Evolutionary conservation across 2,797 vertebrate species (phyloP).

Genomic region (Pseudomugil gertrudae): DNA sequence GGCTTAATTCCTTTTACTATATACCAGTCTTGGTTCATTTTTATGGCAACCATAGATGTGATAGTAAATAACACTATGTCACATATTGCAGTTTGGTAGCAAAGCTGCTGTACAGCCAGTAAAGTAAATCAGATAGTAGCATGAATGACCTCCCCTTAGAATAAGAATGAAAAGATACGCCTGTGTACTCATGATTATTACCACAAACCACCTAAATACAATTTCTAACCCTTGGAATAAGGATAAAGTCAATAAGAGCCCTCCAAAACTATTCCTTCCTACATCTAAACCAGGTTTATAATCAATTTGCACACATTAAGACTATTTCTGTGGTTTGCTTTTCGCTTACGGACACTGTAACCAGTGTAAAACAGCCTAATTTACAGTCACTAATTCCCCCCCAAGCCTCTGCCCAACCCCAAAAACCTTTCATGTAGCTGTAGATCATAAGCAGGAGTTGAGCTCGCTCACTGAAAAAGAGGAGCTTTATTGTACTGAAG

Average conservation of each 20-base stretch:
- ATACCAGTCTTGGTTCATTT: not conserved
- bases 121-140: not conserved
- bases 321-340: not conserved
- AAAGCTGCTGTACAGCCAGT: not conserved
- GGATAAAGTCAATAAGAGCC: not conserved
- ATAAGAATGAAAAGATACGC: not conserved
- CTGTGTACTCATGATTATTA: not conserved
- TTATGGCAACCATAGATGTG: not conserved
- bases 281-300: not conserved
- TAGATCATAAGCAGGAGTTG: not conserved
- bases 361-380: not conserved
- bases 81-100: not conserved
- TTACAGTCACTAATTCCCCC: not conserved
- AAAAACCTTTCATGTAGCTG: not conserved
- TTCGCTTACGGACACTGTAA: not conserved
- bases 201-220: not conserved
- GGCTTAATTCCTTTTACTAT: not conserved
- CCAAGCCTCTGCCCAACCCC: not conserved
- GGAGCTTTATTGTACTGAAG: conserved; percentile 2
- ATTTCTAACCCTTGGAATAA: not conserved
- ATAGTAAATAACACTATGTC: not conserved
- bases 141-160: not conserved
- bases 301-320: not conserved
- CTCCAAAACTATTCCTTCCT: not conserved
- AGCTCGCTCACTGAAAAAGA: not conserved